A percentile compares a stretch with the other conserved stretches of the same genome.
These are phyloP conservation scores for Sorex fumeus DNA, from an alignment of 2,113 vertebrate species.

Conservation along the genomic window DNA sequence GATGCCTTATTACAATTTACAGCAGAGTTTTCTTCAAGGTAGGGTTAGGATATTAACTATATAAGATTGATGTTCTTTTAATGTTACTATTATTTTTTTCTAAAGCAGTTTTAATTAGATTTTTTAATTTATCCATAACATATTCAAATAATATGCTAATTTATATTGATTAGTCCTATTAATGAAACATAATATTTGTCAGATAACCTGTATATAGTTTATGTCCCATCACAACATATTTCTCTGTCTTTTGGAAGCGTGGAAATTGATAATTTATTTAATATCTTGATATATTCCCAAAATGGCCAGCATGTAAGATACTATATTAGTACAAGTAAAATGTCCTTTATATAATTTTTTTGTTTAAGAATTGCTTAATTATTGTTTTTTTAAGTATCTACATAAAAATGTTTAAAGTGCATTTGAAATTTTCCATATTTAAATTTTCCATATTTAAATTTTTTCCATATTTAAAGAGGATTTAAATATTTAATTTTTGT, in stretches of 20 bases:
- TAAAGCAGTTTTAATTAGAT: constrained; percentile 65
- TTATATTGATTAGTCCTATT: constrained; percentile 7
- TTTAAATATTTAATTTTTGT: constrained; percentile 66
- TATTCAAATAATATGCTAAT: constrained; percentile 13
- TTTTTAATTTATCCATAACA: constrained; percentile 66
- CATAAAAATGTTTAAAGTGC: constrained; percentile 50
- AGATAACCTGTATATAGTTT: constrained; percentile 28
- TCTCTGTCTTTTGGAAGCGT: constrained; percentile 4
- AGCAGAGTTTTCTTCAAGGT: constrained; percentile 99
- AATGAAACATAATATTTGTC: constrained; percentile 54
- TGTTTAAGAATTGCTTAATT: constrained; percentile 37
- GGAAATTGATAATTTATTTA: constrained; percentile 46
- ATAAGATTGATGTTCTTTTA: constrained; percentile 72
- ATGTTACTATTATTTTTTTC: constrained; percentile 70
- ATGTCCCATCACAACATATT: constrained; percentile 34
- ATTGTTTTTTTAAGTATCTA: constrained; percentile 64
- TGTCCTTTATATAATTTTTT: constrained; percentile 33
- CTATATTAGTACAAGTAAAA: constrained; percentile 23
- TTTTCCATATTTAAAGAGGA: constrained; percentile 51
- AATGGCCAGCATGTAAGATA: not conserved
- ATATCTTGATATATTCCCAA: constrained; percentile 30
- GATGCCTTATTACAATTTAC: constrained; percentile 99
- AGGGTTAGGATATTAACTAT: constrained; percentile 78
- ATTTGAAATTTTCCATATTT: constrained; percentile 55
- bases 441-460: constrained; percentile 57